phyloP scores from a whole-genome alignment of 2,888 invertebrate species.

The Megaustenia siamemsis region DNA sequence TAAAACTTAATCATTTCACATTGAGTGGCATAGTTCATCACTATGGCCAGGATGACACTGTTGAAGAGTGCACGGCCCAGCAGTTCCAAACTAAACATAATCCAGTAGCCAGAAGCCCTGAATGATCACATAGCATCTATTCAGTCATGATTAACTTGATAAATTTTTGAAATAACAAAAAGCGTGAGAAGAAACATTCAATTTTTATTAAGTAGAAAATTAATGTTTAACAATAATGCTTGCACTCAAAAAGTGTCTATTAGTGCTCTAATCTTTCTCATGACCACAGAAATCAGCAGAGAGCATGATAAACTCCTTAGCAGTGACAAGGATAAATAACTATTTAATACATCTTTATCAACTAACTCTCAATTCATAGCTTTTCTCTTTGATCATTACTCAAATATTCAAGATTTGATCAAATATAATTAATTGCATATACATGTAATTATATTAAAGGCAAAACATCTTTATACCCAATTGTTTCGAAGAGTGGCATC shows the following conservation, averaged over 20 bases:
- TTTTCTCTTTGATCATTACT: neutral
- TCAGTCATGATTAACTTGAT: neutral
- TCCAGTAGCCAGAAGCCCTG: constrained; percentile 61
- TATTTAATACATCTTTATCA: no score
- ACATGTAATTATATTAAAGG: neutral
- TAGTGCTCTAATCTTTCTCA: no score
- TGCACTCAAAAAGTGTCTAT: no score
- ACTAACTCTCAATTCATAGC: neutral
- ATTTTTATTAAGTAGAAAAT: no score
- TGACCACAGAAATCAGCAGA: no score
- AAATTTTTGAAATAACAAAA: no score
- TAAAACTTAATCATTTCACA: constrained; percentile 79
- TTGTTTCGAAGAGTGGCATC: constrained; percentile 64
- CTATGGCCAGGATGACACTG: constrained; percentile 78
- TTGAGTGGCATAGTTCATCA: constrained; percentile 79
- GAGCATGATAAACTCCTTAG: no score
- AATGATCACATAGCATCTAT: neutral
- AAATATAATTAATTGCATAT: neutral
- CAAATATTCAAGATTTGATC: no score
- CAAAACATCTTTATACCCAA: constrained; percentile 64
- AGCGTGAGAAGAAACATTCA: no score
- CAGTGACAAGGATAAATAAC: no score
- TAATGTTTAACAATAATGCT: no score
- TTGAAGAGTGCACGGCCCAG: constrained; percentile 74
- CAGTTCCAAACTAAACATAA: constrained; percentile 71